Evolutionary conservation across 2,797 vertebrate species (phyloP).

Genomic region (Phyllotis vaccarum): DNA sequence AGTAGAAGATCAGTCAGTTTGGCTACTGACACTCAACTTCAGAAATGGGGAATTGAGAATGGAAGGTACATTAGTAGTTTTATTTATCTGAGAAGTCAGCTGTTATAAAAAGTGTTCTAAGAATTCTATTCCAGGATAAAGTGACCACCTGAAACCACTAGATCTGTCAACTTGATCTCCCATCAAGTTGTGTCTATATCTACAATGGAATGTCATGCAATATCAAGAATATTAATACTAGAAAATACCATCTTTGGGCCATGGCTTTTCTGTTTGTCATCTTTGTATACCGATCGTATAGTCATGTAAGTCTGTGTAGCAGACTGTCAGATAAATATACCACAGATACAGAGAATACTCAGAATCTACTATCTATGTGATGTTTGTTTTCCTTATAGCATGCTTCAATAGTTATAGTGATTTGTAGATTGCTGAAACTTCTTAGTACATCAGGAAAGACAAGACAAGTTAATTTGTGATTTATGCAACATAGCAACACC

Average conservation of each 20-base stretch:
- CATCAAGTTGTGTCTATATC: background rate
- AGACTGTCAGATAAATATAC: background rate
- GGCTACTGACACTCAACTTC: background rate
- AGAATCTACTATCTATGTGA: background rate
- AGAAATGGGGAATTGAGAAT: background rate
- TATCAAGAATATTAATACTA: background rate
- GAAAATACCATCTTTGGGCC: background rate
- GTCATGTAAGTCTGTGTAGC: background rate
- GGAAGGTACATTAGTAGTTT: background rate
- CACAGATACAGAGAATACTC: background rate
- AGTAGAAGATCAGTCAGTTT: background rate
- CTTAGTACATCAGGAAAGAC: background rate
- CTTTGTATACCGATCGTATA: background rate
- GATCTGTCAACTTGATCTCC: background rate
- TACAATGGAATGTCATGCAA: background rate
- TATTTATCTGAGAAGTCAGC: background rate
- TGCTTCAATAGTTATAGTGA: background rate
- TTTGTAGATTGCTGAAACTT: background rate
- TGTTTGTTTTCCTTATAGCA: background rate
- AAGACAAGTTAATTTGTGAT: background rate
- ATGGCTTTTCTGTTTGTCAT: background rate
- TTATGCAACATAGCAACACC: background rate
- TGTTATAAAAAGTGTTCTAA: background rate
- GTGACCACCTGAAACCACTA: background rate
- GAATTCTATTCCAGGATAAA: background rate